Evolutionary conservation across 2,113 vertebrate genomes (phyloP).

Genomic region (Noturus placidus): DNA sequence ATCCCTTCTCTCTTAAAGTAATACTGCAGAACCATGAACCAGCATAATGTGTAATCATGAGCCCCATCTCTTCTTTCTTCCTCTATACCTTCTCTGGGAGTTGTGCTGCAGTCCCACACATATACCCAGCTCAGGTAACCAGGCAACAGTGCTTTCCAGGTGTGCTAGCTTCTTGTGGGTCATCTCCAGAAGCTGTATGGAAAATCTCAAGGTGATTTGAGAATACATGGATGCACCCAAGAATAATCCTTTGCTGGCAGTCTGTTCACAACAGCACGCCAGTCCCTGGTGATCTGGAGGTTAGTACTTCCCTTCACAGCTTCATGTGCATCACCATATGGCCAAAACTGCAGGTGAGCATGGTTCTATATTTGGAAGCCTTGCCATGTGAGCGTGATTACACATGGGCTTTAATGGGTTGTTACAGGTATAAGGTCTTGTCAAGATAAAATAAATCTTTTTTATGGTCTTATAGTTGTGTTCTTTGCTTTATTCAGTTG

Average conservation of each 20-base stretch:
- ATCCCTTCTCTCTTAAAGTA: constrained; percentile 17
- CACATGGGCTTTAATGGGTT: background rate
- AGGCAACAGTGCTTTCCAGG: constrained; percentile 50
- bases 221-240: constrained; percentile 28
- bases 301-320: constrained; percentile 31
- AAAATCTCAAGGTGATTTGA: constrained; percentile 35
- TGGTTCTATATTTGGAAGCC: constrained; percentile 25
- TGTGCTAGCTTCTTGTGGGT: constrained; percentile 21
- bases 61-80: constrained; percentile 19
- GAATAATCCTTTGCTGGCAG: constrained; percentile 18
- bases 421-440: background rate
- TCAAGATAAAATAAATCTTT: background rate
- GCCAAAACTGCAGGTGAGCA: background rate
- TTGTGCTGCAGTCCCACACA: constrained; percentile 35
- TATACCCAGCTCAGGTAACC: constrained; percentile 37
- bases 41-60: background rate
- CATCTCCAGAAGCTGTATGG: constrained; percentile 31
- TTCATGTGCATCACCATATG: constrained; percentile 31
- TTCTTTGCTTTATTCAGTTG: background rate
- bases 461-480: background rate
- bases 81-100: background rate
- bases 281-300: constrained; percentile 25
- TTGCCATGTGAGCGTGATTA: constrained; percentile 21
- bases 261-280: constrained; percentile 1
- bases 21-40: constrained; percentile 9